phyloP scores from a whole-genome alignment of 2,113 vertebrate species.

The Salvelinus alpinus region DNA sequence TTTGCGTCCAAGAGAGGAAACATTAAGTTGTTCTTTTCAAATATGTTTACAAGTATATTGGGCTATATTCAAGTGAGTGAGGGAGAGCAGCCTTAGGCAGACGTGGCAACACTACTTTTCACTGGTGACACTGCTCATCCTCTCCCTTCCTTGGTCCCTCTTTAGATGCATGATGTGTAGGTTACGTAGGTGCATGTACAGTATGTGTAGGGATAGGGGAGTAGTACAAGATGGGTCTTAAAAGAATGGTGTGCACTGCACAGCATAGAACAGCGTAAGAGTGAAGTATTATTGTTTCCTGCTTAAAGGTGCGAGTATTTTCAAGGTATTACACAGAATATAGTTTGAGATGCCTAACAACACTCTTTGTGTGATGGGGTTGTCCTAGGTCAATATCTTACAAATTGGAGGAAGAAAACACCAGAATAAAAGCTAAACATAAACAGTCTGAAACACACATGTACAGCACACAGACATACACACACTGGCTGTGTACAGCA shows the following conservation, averaged over 20 bases:
- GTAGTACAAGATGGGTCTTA: not conserved
- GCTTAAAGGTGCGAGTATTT: not conserved
- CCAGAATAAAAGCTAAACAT: not conserved
- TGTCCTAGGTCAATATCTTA: not conserved
- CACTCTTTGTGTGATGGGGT: not conserved
- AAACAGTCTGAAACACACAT: not conserved
- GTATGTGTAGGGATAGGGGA: not conserved
- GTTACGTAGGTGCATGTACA: constrained; percentile 17
- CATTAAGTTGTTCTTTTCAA: not conserved
- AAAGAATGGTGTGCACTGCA: not conserved
- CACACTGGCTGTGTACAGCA: constrained; percentile 5
- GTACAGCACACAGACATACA: not conserved
- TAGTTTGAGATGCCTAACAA: not conserved
- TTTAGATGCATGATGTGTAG: not conserved
- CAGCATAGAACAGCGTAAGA: not conserved
- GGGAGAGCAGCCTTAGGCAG: not conserved
- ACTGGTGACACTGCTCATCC: not conserved
- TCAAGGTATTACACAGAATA: not conserved
- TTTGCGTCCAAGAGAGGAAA: not conserved
- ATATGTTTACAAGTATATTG: not conserved
- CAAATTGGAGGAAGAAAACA: not conserved
- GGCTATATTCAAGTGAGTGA: not conserved
- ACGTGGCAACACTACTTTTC: not conserved
- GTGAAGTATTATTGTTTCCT: not conserved
- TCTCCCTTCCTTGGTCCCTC: too few species aligned